phyloP scores from a whole-genome alignment of 2,113 vertebrate genomes.

The Albula goreensis region DNA sequence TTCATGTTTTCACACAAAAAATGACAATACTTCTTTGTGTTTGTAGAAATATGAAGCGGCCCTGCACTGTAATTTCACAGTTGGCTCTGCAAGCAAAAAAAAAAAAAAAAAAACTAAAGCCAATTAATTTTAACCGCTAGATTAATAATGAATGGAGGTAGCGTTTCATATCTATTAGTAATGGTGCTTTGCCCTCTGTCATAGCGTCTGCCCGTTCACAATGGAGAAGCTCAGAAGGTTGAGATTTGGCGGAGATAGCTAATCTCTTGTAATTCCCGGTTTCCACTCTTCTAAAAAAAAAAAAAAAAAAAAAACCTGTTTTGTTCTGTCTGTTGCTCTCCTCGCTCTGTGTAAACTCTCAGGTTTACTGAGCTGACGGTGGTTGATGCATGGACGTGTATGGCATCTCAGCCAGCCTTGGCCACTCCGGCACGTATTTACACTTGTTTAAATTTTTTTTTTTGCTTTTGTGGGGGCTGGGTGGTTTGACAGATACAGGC shows the following conservation, averaged over 20 bases:
- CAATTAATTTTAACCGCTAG: background rate
- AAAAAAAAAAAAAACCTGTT: background rate
- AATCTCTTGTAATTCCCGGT: too few relatives aligned
- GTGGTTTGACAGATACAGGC: background rate
- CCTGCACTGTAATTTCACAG: background rate
- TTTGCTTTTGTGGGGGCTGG: background rate
- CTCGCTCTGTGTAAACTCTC: background rate
- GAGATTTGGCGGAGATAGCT: background rate
- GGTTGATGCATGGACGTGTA: background rate
- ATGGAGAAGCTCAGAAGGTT: background rate
- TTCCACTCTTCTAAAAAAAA: background rate
- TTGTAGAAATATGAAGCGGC: background rate
- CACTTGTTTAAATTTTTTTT: background rate
- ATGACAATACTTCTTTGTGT: background rate
- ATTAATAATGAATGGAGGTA: background rate
- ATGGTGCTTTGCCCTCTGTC: slow-evolving; percentile 6
- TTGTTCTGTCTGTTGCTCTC: background rate
- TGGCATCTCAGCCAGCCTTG: background rate
- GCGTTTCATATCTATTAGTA: slow-evolving; percentile 13
- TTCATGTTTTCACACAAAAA: background rate
- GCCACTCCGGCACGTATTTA: background rate
- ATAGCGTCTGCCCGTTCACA: background rate
- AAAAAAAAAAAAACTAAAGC: background rate
- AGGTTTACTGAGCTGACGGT: background rate
- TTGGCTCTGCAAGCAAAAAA: background rate